Percentiles rank a stretch among this genome's conserved stretches.
These are phyloP conservation scores for Panthera uncia DNA, from an alignment of 2,113 vertebrate species.

Conservation along the genomic window DNA sequence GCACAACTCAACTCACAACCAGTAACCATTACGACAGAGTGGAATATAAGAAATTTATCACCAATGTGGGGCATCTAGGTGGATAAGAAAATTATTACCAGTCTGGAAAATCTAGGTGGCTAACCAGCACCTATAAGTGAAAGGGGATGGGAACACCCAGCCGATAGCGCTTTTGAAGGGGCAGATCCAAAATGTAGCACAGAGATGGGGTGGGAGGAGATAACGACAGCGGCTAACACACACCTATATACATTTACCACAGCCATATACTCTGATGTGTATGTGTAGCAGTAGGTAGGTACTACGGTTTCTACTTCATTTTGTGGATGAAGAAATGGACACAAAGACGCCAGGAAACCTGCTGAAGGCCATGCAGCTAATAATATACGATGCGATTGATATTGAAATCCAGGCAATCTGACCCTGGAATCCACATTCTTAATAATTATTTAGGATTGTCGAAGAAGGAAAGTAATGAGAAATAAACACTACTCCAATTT, in stretches of 20 bases:
- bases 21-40: background rate
- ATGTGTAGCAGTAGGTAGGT: background rate
- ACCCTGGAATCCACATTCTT: background rate
- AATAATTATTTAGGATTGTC: background rate
- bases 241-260: background rate
- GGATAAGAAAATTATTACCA: background rate
- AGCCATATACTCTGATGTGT: background rate
- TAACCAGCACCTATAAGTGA: background rate
- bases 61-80: background rate
- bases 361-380: background rate
- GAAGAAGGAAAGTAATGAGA: background rate
- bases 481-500: background rate
- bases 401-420: background rate
- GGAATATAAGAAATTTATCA: background rate
- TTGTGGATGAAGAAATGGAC: background rate
- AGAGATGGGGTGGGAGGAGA: background rate
- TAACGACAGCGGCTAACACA: background rate
- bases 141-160: fast-evolving
- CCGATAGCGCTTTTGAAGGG: fast-evolving
- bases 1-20: background rate
- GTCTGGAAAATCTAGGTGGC: background rate
- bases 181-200: background rate
- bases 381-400: background rate
- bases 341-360: background rate
- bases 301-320: background rate